Base-by-base conservation (phyloP, 2,113 vertebrate genomes). In the Alosa alosa region DNA sequence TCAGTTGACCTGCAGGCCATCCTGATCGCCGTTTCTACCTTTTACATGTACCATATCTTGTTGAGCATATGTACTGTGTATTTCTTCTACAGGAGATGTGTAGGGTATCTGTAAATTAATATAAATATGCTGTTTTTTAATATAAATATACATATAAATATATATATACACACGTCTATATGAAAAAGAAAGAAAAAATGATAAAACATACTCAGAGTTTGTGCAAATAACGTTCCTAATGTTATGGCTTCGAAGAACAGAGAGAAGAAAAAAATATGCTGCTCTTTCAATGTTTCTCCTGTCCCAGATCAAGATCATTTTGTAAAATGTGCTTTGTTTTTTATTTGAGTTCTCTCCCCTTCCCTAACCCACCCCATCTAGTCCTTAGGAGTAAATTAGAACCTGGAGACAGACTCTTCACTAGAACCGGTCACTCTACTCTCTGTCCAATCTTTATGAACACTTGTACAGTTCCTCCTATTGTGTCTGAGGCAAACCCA, bases 51-150 rank as follows among this genome's bases (percentile, higher is more conserved):
- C 96, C 95, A 96, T 96, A 90, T 97, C 91, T 96, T 95, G 93
- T 96, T 94, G 93, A 94, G 93, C 90, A 96, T 96, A 97, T 94
- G 95, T 95, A 96, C 93, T 95, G 97, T 97, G 96, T 96, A 96
- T 97, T 98, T 97, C 95, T 97, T 96, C 93, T 94, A 94, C 94
- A 93, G 92, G 89, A 93, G 90, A 92, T 90, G 95, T 98, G 94
- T 95, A 93, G 92, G 92, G 88, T 93, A 92, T 92, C 89, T 96
- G 97, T 99, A 99, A 97, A 99, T 97, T 92, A 94, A 96, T 97
- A 99, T 99, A 99, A 97, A 99, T 98, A 98, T 95, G 95, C 94
- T 87, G 86, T 89, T 94, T 95, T 95, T 93, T 93, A 93, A 96
- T 96, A 94, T 95, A 90, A 86, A 84, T 87, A 85, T 86, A 84